phyloP scores from a whole-genome alignment of 2,113 vertebrate genomes.

The Leptodactylus fuscus region DNA sequence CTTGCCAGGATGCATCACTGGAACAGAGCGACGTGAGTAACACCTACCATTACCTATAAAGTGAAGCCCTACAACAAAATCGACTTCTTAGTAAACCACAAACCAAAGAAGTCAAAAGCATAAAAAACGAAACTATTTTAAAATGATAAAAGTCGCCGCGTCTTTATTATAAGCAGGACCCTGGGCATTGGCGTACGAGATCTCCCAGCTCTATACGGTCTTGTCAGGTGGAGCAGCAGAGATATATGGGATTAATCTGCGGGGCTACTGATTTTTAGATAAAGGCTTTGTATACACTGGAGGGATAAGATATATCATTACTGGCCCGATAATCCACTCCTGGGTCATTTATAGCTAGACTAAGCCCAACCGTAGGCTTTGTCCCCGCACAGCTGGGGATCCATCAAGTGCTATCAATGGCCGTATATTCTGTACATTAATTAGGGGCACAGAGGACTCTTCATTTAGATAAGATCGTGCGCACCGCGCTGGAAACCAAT shows the following conservation, averaged over 20 bases:
- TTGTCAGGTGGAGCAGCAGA: not conserved
- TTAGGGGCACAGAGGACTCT: not conserved
- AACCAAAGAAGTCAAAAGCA: no score
- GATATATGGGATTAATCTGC: slow-evolving; percentile 39
- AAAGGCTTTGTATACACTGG: not conserved
- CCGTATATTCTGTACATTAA: slow-evolving; percentile 30
- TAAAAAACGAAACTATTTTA: no score
- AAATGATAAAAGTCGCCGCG: no score
- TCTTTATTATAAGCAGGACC: not conserved
- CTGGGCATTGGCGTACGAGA: not conserved
- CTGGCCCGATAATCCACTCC: not conserved
- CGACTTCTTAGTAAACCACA: no score
- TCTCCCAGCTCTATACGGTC: not conserved
- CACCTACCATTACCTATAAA: no score
- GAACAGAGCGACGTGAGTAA: no score
- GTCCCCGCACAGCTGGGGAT: not conserved
- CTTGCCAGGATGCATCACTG: no score
- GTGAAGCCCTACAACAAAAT: no score
- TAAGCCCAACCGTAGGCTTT: not conserved
- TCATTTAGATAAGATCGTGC: not conserved
- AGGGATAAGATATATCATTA: slow-evolving; percentile 20
- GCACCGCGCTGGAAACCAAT: not conserved
- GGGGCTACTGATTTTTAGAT: not conserved
- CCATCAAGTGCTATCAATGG: not conserved
- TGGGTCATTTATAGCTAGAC: not conserved